Evolutionary conservation across 2,113 vertebrate species (phyloP), one percentile per base, ranked within the genome.

Genomic region (Cromileptes altivelis): DNA sequence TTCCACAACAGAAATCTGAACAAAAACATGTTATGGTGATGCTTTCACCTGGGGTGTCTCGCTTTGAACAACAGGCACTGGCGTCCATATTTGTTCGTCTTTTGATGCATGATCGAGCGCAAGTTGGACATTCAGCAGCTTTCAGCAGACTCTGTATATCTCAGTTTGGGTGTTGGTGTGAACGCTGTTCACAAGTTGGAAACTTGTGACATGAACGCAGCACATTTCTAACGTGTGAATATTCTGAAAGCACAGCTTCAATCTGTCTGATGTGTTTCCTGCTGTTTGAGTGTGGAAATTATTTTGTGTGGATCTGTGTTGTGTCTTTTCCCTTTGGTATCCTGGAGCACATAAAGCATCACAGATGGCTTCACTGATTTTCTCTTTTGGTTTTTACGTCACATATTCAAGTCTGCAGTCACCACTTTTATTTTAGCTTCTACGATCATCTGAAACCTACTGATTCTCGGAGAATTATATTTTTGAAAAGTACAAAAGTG

Each of bases 271-370:
- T 64, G 19, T 19, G 0, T 74, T 75, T 58, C 25, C 30, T 49
- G 70, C 56, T 69, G 50, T 50, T 64, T 58, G 7, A 21, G n/a
- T 23, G 53, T 11, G 63, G 27, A 60, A 68, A 49, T 23, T 2
- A 13, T 12, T 37, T 37, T 30, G 30, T 30, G 49, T 33, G 2
- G 4, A 40, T 57, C 0, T 63, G 13, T 8, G 4, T 9, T 30
- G 57, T 27, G 42, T 27, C 13, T 45, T 10, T 49, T 88, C 89
- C 89, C 86, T 88, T 91, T 88, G 89, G 84, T 73, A 80, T 88
- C 84, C 84, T 80, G 3, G 7, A 67, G 27, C 56, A 37, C 6
- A 23, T 37, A 45, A 52, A 78, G 10, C 49, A 3, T 73, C 71
- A 69, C 74, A 70, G 9, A 45, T 68, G 78, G 83, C 68, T 86